Base-by-base conservation (phyloP, 1,140 invertebrate genomes). In the Drosophila pectinifera region DNA sequence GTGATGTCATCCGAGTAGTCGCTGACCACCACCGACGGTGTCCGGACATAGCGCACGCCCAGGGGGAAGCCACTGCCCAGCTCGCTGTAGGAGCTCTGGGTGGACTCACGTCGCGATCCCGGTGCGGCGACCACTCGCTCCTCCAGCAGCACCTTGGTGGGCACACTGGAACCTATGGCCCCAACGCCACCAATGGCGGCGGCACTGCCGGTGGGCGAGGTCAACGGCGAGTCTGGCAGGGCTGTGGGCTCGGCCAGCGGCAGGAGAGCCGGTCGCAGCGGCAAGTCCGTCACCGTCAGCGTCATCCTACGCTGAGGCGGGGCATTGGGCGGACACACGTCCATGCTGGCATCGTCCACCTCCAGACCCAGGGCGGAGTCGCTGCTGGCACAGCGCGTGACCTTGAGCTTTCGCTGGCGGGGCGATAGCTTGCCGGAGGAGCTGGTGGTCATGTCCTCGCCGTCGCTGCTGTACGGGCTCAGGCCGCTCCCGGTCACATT, bases 11-110 rank as follows among this genome's bases (percentile, higher is more conserved):
- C 96, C 0, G 96, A 96, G 82, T 96, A 96, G 91, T 97, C 96
- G 76, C 96, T 96, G 2, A 97, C 95, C 4, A 97, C 96, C 16
- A 97, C 96, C 18, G 96, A 96, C 0, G 96, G 96, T 0, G 96
- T 96, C 31, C 96, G 91, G 84, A 96, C 95, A 78, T 94, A 95
- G 1, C 95, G 93, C 4, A 93, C 93, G 0, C 82, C 86, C 26
- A 51, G n/a, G 0, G 64, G 64, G 4, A 65, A 18, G 2, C 26
- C 34, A n/a, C 58, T 67, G 1, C 83, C 84, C 70, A 78, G 49
- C 24, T 92, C 91, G 36, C 88, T 91, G 43, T 80, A 51, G 48
- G 76, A 88, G 39, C 90, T 92, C 36, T 91, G 89, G 7, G 90
- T 88, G 20, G 91, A 92, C 6, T 92, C 91, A 16, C 91, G 91